A percentile compares a stretch with the other conserved stretches of the same genome.
phyloP scores from a whole-genome alignment of 2,797 vertebrate genomes.

The Myripristis jacobus region DNA sequence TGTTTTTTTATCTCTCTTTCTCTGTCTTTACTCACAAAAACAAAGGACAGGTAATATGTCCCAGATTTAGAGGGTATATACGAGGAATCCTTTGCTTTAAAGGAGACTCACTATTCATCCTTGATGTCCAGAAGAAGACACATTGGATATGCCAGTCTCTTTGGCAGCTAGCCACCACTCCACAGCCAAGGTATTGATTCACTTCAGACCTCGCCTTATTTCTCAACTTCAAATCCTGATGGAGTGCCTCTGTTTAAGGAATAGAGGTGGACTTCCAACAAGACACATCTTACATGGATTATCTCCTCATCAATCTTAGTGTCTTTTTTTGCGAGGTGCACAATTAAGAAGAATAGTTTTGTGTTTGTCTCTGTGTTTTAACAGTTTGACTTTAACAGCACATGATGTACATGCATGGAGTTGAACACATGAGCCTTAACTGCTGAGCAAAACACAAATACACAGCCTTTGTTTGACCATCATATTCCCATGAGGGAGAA shows the following conservation, averaged over 20 bases:
- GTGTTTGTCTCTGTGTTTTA: slow-evolving; percentile 26
- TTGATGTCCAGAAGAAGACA: slow-evolving; percentile 79
- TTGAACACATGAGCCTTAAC: slow-evolving; percentile 27
- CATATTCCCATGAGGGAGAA: slow-evolving; percentile 54
- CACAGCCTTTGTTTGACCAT: slow-evolving; percentile 55
- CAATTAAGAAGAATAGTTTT: slow-evolving; percentile 62
- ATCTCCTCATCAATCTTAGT: slow-evolving; percentile 75
- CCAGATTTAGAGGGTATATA: slow-evolving; percentile 37
- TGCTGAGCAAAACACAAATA: slow-evolving; percentile 38
- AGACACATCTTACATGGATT: slow-evolving; percentile 75
- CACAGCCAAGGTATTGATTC: slow-evolving; percentile 84
- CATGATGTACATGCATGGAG: slow-evolving; percentile 27
- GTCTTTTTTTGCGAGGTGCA: slow-evolving; percentile 55
- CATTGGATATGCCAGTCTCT: slow-evolving; percentile 82
- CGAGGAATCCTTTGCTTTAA: slow-evolving; percentile 52
- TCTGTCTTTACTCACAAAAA: background rate
- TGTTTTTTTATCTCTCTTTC: background rate
- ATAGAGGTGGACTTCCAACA: slow-evolving; percentile 72
- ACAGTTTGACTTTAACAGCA: slow-evolving; percentile 18
- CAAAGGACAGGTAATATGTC: slow-evolving; percentile 4
- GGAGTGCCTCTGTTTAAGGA: slow-evolving; percentile 80
- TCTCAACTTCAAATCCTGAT: slow-evolving; percentile 85
- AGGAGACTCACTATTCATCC: slow-evolving; percentile 71
- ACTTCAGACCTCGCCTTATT: slow-evolving; percentile 81
- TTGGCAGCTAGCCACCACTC: slow-evolving; percentile 82